These are phyloP conservation scores for Syngnathoides biaculeatus DNA, from an alignment of 2,113 vertebrate species.

Conservation along the genomic window DNA sequence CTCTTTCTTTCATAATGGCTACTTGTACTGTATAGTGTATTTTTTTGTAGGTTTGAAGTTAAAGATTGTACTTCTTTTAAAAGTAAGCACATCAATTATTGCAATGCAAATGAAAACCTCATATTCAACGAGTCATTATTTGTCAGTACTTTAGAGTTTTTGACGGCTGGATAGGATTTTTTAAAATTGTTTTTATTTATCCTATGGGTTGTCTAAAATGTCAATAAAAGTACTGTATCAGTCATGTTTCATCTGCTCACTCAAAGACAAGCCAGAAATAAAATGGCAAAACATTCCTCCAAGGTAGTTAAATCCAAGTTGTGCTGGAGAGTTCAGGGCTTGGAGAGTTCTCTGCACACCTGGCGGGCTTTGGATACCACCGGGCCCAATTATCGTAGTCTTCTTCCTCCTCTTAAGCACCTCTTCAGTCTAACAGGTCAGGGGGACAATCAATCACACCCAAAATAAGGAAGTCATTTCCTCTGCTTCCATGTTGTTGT, in stretches of 20 bases:
- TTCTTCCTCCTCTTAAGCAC: conserved; percentile 65
- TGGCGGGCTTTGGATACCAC: conserved; percentile 69
- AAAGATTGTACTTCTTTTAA: conserved; percentile 60
- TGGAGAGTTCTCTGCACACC: conserved; percentile 60
- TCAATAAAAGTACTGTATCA: conserved; percentile 57
- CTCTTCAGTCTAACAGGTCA: conserved; percentile 69
- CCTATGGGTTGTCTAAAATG: conserved; percentile 54
- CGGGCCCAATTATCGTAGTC: conserved; percentile 71
- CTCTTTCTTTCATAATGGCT: conserved; percentile 60
- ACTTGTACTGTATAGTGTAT: conserved; percentile 59
- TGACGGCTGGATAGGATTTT: conserved; percentile 41
- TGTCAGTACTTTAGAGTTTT: conserved; percentile 40
- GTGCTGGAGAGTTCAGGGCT: conserved; percentile 57
- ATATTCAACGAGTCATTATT: conserved; percentile 27
- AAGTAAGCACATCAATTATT: conserved; percentile 52
- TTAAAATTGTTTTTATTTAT: background rate
- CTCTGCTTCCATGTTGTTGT: conserved; percentile 57
- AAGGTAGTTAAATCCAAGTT: conserved; percentile 66
- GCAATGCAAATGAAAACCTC: conserved; percentile 42
- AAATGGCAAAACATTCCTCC: conserved; percentile 59
- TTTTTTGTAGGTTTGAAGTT: conserved; percentile 57
- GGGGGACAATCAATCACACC: conserved; percentile 71
- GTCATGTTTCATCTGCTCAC: conserved; percentile 61
- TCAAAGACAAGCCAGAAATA: conserved; percentile 61
- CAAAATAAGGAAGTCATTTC: conserved; percentile 73